These are phyloP conservation scores for Macrobrachium rosenbergii DNA, from an alignment of 1,140 invertebrate species.

Conservation along the genomic window DNA sequence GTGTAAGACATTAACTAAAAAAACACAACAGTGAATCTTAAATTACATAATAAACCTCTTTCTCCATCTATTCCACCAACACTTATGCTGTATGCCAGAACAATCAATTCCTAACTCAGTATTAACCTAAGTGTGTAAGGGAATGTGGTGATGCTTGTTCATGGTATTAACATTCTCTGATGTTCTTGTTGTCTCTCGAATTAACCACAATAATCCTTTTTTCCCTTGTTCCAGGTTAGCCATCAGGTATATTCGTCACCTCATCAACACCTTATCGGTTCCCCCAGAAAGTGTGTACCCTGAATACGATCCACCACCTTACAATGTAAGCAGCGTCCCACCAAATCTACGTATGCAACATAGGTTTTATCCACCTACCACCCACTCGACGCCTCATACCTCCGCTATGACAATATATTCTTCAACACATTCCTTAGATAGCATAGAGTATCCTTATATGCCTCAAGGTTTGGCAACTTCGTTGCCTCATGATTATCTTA, in stretches of 20 bases:
- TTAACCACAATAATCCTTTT: not conserved
- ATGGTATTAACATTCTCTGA: too few relatives aligned
- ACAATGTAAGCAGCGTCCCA: slow-evolving; percentile 60
- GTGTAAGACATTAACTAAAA: too few relatives aligned
- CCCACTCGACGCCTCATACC: slow-evolving; percentile 5
- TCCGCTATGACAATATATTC: slow-evolving; percentile 39
- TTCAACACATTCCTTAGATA: slow-evolving; percentile 26
- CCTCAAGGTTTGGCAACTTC: slow-evolving; percentile 40
- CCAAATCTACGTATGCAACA: slow-evolving; percentile 54
- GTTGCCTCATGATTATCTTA: slow-evolving; percentile 43
- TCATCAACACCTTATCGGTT: slow-evolving; percentile 76
- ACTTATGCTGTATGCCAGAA: too few relatives aligned
- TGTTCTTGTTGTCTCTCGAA: too few relatives aligned
- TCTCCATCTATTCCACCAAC: too few relatives aligned
- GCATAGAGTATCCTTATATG: slow-evolving; percentile 51
- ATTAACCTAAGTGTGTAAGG: too few relatives aligned
- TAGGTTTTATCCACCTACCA: slow-evolving; percentile 36
- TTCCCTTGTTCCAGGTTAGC: slow-evolving; percentile 75
- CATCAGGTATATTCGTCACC: slow-evolving; percentile 84
- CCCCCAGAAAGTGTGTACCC: slow-evolving; percentile 64
- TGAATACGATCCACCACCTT: slow-evolving; percentile 66
- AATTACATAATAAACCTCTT: too few relatives aligned
- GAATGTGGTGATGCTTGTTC: too few relatives aligned
- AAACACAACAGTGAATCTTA: too few relatives aligned
- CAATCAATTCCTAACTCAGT: too few relatives aligned